phyloP scores from a whole-genome alignment of 2,797 vertebrate species.

The Diplodus sargus region DNA sequence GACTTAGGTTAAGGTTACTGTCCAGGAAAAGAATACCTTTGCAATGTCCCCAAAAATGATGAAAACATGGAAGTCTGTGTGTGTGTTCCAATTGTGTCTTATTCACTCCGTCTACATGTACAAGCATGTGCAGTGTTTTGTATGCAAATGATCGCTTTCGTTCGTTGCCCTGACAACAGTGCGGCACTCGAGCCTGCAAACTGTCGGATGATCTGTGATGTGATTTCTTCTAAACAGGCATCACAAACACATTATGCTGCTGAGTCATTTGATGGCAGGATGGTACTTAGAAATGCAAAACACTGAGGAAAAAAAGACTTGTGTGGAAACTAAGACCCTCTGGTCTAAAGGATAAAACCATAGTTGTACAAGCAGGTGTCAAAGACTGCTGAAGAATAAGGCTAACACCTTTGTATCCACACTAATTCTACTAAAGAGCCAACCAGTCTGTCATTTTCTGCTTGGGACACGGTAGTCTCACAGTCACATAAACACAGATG shows the following conservation, averaged over 20 bases:
- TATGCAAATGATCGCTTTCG: constrained; percentile 35
- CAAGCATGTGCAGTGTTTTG: constrained; percentile 23
- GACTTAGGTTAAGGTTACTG: no score
- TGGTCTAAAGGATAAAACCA: background rate
- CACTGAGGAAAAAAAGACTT: background rate
- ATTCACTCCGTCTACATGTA: background rate
- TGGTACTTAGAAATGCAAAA: background rate
- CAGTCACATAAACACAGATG: no score
- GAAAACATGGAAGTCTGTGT: background rate
- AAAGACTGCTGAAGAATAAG: background rate
- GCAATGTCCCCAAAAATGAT: no score
- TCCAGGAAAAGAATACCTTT: no score
- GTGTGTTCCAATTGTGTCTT: constrained; percentile 7
- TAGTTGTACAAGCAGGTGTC: background rate
- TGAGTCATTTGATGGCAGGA: background rate
- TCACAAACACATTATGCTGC: background rate
- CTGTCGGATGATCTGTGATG: constrained; percentile 56
- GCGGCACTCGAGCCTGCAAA: constrained; percentile 29
- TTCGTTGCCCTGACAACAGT: constrained; percentile 72
- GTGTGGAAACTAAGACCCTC: background rate
- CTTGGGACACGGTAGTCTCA: background rate
- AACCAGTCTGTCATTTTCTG: constrained; percentile 6
- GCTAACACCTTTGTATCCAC: constrained; percentile 14
- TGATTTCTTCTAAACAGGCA: constrained; percentile 29
- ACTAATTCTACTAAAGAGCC: constrained; percentile 17